Conservation (phyloP, 1,140 invertebrate species). For the Littorina saxatilis region DNA sequence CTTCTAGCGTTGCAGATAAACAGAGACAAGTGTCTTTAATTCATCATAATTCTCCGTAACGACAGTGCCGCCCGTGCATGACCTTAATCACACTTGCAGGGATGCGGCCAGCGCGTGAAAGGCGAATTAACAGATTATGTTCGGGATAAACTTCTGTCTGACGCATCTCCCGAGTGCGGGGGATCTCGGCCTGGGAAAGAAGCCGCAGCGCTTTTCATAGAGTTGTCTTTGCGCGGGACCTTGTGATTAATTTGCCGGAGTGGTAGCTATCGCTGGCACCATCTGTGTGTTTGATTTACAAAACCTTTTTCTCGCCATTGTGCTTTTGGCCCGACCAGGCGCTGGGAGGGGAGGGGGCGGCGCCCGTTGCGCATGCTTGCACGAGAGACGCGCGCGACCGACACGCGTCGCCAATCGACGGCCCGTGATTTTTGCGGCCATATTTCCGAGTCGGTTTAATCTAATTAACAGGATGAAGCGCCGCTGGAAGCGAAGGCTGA, state of each 20-base stretch:
- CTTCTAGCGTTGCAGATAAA: constrained; percentile 9
- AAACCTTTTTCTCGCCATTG: constrained; percentile 38
- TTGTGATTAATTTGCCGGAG: constrained; percentile 42
- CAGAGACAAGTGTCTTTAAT: constrained; percentile 35
- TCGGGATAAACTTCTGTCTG: constrained; percentile 40
- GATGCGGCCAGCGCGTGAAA: constrained; percentile 2
- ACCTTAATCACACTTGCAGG: constrained; percentile 28
- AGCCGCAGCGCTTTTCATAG: constrained; percentile 15
- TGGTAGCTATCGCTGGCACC: constrained; percentile 23
- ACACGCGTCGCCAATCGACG: constrained; percentile 32
- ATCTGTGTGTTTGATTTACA: constrained; percentile 47
- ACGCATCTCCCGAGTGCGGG: constrained; percentile 5
- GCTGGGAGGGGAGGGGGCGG: neutral
- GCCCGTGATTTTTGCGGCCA: constrained; percentile 29
- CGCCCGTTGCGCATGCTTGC: constrained; percentile 38
- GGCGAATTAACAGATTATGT: constrained; percentile 44
- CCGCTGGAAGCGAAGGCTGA: neutral
- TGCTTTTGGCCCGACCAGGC: constrained; percentile 16
- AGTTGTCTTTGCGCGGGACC: constrained; percentile 26
- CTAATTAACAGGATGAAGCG: constrained; percentile 25
- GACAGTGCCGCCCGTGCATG: constrained; percentile 12
- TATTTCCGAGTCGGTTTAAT: constrained; percentile 32
- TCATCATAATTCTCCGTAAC: constrained; percentile 32
- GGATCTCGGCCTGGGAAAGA: neutral
- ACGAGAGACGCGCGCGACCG: constrained; percentile 31